These are phyloP conservation scores for Phalacrocorax aristotelis DNA, from an alignment of 2,113 vertebrate species.

Conservation along the genomic window DNA sequence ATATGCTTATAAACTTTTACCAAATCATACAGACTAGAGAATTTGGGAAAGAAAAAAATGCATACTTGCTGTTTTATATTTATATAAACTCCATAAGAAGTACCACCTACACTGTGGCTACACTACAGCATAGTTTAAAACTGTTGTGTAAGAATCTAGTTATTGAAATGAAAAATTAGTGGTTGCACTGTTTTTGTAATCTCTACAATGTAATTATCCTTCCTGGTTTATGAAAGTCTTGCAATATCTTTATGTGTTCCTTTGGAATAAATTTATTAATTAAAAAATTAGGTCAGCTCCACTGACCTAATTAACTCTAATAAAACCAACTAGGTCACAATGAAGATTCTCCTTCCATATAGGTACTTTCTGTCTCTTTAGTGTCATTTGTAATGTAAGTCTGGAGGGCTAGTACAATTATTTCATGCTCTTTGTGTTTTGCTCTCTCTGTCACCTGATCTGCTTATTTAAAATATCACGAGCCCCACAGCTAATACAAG, in stretches of 20 bases:
- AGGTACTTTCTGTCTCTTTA: conserved; percentile 12
- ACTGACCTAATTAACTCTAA: conserved; percentile 53
- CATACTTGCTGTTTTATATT: not conserved
- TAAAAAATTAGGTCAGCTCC: conserved; percentile 44
- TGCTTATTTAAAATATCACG: not conserved
- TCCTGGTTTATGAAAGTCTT: not conserved
- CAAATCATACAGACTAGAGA: not conserved
- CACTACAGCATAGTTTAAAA: not conserved
- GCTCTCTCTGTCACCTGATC: not conserved
- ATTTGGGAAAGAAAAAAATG: not conserved
- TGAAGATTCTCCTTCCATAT: conserved; percentile 16
- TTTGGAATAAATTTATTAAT: conserved; percentile 52
- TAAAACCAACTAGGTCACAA: conserved; percentile 38
- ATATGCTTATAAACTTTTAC: not conserved
- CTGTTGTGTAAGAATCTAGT: not conserved
- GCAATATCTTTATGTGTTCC: not conserved
- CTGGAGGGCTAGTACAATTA: not conserved
- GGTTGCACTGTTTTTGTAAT: not conserved
- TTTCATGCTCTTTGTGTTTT: not conserved
- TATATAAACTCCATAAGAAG: not conserved
- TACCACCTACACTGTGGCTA: not conserved
- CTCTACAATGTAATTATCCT: not conserved
- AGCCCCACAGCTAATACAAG: not conserved
- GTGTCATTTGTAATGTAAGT: not conserved
- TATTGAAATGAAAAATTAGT: not conserved